Percentiles rank a stretch among this genome's conserved stretches.
Conservation (phyloP, 2,797 vertebrate species). For the Odontamblyopus lacepedii region DNA sequence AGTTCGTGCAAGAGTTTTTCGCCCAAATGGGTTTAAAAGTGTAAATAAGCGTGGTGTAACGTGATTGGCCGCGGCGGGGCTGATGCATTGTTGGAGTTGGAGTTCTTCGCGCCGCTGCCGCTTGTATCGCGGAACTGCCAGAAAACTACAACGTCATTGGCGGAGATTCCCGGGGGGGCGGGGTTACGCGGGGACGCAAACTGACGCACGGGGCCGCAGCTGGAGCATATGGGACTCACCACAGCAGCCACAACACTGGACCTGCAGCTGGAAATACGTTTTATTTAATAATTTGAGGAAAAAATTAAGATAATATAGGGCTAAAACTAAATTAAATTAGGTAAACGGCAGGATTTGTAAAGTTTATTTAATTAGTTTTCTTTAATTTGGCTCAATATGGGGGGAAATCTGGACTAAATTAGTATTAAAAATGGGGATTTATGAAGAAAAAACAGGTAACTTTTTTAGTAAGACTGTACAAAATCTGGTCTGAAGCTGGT, state of each 20-base stretch:
- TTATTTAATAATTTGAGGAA: not conserved
- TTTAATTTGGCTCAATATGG: not conserved
- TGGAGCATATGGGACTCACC: not conserved
- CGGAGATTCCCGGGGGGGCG: slow-evolving; percentile 57
- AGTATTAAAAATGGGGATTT: not conserved
- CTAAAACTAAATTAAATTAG: not conserved
- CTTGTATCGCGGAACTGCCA: accelerated
- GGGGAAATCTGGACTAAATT: not conserved
- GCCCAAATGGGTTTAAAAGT: not conserved
- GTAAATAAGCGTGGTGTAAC: slow-evolving; percentile 68
- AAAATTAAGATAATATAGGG: not conserved
- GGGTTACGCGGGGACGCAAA: slow-evolving; percentile 30
- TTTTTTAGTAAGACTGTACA: not conserved
- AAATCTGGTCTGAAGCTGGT: not conserved
- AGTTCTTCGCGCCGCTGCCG: slow-evolving; percentile 32
- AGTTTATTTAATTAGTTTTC: not conserved
- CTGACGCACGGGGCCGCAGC: not conserved
- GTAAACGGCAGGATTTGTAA: not conserved
- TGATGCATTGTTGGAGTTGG: slow-evolving; percentile 46
- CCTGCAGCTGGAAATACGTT: slow-evolving; percentile 1
- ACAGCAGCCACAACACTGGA: not conserved
- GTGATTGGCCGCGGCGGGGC: slow-evolving; percentile 63
- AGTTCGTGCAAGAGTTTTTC: not conserved
- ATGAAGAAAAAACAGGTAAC: not conserved
- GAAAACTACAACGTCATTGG: slow-evolving; percentile 56